A percentile compares a stretch with the other conserved stretches of the same genome.
Evolutionary conservation across 2,113 vertebrate species (phyloP).

Genomic region (Antigone vipio): DNA sequence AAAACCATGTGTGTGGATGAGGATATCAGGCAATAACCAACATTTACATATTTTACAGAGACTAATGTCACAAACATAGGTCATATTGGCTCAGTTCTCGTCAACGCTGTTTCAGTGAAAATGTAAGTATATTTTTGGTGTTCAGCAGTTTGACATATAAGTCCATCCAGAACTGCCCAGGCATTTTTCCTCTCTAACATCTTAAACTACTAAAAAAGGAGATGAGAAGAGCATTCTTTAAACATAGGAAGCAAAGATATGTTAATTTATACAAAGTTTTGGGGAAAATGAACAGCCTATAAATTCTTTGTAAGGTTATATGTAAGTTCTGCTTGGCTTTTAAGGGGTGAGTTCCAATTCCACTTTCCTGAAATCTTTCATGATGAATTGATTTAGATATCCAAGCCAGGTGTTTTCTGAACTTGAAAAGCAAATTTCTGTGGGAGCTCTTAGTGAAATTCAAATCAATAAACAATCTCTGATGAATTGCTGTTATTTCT

Average conservation of each 20-base stretch:
- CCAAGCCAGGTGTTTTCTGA: not conserved
- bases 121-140: not conserved
- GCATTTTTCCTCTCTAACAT: not conserved
- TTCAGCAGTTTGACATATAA: not conserved
- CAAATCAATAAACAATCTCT: not conserved
- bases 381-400: not conserved
- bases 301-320: not conserved
- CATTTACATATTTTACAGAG: not conserved
- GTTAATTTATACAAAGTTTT: not conserved
- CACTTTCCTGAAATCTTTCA: not conserved
- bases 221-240: not conserved
- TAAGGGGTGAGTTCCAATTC: not conserved
- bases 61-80: not conserved
- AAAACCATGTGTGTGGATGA: not conserved
- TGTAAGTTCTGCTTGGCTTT: not conserved
- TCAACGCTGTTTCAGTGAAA: not conserved
- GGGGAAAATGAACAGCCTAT: not conserved
- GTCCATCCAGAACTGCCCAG: not conserved
- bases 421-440: not conserved
- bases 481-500: not conserved
- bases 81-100: not conserved
- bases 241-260: not conserved
- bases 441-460: not conserved
- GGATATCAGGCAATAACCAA: not conserved
- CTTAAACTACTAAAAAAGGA: not conserved